Percentiles rank a stretch among this genome's conserved stretches.
These are phyloP conservation scores for Chesias legatella DNA, from an alignment of 2,888 invertebrate species.

Conservation along the genomic window DNA sequence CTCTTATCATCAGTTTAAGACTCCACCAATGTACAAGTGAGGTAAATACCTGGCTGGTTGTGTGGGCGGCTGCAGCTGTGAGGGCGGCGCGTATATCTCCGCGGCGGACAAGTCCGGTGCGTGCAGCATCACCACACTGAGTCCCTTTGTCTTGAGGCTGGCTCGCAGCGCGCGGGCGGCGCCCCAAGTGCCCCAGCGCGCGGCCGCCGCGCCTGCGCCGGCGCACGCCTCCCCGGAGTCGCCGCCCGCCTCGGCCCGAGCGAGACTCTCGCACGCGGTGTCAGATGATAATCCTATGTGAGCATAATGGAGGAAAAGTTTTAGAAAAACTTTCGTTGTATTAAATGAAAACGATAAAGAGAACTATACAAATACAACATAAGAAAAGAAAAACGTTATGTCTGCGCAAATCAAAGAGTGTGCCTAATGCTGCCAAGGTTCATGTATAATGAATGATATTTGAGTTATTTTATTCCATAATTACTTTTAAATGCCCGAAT, in stretches of 20 bases:
- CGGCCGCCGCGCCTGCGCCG: slow-evolving; percentile 75
- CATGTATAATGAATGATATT: too few species aligned
- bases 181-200: slow-evolving; percentile 89
- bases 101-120: slow-evolving; percentile 84
- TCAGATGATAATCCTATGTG: slow-evolving; percentile 66
- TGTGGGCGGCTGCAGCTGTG: slow-evolving; percentile 59
- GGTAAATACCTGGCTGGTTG: slow-evolving; percentile 61
- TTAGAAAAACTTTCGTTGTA: too few species aligned
- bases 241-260: slow-evolving; percentile 45
- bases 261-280: slow-evolving; percentile 66
- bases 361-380: too few species aligned
- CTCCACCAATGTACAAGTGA: too few species aligned
- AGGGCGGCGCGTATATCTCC: slow-evolving; percentile 83
- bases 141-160: slow-evolving; percentile 84
- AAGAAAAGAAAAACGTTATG: too few species aligned
- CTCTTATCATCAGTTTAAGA: too few species aligned
- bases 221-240: slow-evolving; percentile 57
- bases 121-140: slow-evolving; percentile 88
- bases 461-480: too few species aligned
- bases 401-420: too few species aligned
- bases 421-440: too few species aligned
- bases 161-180: slow-evolving; percentile 87
- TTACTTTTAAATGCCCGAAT: too few species aligned
- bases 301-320: not conserved
- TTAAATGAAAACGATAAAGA: too few species aligned